Evolutionary conservation across 2,113 vertebrate species (phyloP).

Genomic region (Brienomyrus longianalis): DNA sequence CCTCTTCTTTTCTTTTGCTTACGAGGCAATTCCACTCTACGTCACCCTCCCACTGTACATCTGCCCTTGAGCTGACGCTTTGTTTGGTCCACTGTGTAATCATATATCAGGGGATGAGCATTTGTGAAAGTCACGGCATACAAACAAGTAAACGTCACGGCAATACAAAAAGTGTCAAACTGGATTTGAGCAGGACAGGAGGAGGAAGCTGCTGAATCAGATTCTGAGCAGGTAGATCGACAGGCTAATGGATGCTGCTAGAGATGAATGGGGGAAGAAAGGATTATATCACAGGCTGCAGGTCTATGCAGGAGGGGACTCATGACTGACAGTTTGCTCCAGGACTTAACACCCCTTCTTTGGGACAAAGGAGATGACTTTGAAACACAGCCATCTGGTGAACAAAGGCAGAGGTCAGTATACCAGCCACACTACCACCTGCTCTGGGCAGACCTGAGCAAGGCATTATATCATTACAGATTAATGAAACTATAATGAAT

Average conservation of each 20-base stretch:
- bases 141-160: slow-evolving; percentile 13
- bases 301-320: neutral
- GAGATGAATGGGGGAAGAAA: neutral
- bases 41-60: neutral
- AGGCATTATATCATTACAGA: neutral
- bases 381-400: slow-evolving; percentile 10
- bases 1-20: neutral
- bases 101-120: slow-evolving; percentile 14
- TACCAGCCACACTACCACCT: neutral
- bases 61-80: slow-evolving; percentile 18
- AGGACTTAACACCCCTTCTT: neutral
- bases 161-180: slow-evolving; percentile 16
- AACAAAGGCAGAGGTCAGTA: neutral
- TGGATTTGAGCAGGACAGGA: neutral
- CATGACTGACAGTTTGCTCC: neutral
- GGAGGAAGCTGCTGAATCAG: neutral
- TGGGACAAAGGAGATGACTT: neutral
- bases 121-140: slow-evolving; percentile 21
- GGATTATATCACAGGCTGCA: neutral
- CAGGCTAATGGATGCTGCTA: neutral
- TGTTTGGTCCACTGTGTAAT: slow-evolving; percentile 17
- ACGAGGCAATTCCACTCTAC: neutral
- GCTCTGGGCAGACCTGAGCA: neutral
- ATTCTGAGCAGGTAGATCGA: neutral
- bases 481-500: neutral